A percentile compares a stretch with the other conserved stretches of the same genome.
phyloP scores from a whole-genome alignment of 2,113 vertebrate species.

The Mesitornis unicolor region DNA sequence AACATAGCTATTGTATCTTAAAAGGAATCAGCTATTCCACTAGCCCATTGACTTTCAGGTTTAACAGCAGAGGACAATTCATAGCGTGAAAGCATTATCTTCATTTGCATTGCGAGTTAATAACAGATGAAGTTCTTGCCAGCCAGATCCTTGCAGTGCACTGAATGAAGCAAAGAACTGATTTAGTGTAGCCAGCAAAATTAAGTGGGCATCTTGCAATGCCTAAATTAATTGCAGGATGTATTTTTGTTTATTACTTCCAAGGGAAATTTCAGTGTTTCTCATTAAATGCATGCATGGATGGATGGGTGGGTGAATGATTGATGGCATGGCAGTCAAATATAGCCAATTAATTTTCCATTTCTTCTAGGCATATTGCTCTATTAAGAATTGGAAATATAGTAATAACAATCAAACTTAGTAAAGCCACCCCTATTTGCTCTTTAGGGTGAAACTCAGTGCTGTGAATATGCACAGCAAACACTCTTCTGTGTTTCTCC shows the following conservation, averaged over 20 bases:
- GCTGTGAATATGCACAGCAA: neutral
- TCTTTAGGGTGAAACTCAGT: neutral
- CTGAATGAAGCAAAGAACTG: conserved; percentile 29
- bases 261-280: conserved; percentile 16
- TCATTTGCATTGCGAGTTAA: conserved; percentile 24
- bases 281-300: conserved; percentile 51
- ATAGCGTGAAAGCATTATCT: neutral
- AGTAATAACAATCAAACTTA: conserved; percentile 14
- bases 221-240: conserved; percentile 53
- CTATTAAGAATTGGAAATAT: conserved; percentile 31
- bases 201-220: conserved; percentile 45
- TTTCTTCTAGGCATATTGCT: conserved; percentile 40
- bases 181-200: conserved; percentile 48
- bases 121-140: neutral
- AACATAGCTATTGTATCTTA: neutral
- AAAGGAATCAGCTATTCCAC: neutral
- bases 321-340: conserved; percentile 28
- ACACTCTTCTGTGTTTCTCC: neutral
- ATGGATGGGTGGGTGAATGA: neutral
- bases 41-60: neutral
- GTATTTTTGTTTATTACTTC: conserved; percentile 63
- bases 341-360: conserved; percentile 55
- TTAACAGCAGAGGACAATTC: neutral
- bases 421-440: neutral
- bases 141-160: neutral